Evolutionary conservation across 2,113 vertebrate genomes (phyloP).

Genomic region (Anthoscopus minutus): DNA sequence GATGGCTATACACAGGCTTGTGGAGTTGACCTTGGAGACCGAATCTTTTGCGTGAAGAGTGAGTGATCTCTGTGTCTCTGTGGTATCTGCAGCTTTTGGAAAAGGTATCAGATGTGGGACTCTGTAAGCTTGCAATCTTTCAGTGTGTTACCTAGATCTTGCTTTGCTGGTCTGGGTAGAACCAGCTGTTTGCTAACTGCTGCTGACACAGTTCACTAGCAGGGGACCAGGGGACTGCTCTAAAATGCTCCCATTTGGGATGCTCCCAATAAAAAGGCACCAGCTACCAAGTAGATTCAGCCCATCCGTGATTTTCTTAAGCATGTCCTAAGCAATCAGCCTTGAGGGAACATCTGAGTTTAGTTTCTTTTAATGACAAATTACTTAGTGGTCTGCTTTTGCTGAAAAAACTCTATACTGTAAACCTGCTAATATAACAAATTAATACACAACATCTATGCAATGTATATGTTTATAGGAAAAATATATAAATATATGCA

Average conservation of each 20-base stretch:
- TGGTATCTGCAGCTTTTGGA: not conserved
- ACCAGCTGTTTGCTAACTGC: not conserved
- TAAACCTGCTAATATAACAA: not conserved
- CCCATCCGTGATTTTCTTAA: not conserved
- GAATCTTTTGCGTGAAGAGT: not conserved
- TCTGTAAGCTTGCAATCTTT: not conserved
- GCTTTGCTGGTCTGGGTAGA: not conserved
- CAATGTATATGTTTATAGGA: not conserved
- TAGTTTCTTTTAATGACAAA: not conserved
- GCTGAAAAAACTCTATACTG: not conserved
- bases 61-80: not conserved
- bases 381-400: not conserved
- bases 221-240: not conserved
- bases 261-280: not conserved
- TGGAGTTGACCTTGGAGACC: not conserved
- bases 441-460: not conserved
- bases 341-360: not conserved
- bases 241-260: fast-evolving
- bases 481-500: not conserved
- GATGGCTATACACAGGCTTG: not conserved
- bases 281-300: not conserved
- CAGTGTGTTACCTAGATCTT: not conserved
- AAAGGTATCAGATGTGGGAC: not conserved
- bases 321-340: not conserved
- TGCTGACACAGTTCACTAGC: not conserved